Base-by-base conservation (phyloP, 2,797 vertebrate species). In the Sebastes elongatus region DNA sequence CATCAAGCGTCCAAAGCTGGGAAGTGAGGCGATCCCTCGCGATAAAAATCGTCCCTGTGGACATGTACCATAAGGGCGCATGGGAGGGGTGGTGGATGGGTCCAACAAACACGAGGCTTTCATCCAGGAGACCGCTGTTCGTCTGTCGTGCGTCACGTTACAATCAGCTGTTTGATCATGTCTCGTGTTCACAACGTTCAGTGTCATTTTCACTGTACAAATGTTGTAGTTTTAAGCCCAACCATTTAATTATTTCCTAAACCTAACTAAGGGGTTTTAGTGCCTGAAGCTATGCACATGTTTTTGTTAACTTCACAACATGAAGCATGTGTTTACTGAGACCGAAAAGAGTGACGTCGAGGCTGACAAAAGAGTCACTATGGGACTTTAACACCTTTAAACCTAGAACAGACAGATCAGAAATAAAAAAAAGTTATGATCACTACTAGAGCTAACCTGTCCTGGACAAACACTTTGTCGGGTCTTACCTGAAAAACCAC, bases 401-500 rank as follows among this genome's bases (percentile, higher is more conserved):
- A 63, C 25, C 10, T 8, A 10, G 13, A 70, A 38, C 6, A 13
- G n/a, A 33, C 20, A 56, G 55, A 35, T 57, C 3, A 23, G 2
- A 46, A 7, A 23, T 49, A 7, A 27, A 52, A 52, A 35, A 52
- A 5, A n/a, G 16, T 20, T 20, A 20, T 32, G 35, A 16, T 22
- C 16, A 5, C 9, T 62, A 1, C 2, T 55, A 35, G 28, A 5
- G 46, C 42, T 38, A 7, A 7, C 22, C n/a, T 27, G 33, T 28
- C 4, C 22, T 33, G 11, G 16, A 79, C 30, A 60, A 10, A 61
- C 10, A 57, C 10, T 60, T 35, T 4, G 20, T 9, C 2, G 7
- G 10, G 5, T 27, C 95, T 92, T 88, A 99, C 98, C 97, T 99
- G 98, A 74, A 99, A 99, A 67, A 99, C 97, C 68, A 99, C 96